Evolutionary conservation across 1,140 invertebrate species (phyloP).

Genomic region (Choristoneura fumiferana): DNA sequence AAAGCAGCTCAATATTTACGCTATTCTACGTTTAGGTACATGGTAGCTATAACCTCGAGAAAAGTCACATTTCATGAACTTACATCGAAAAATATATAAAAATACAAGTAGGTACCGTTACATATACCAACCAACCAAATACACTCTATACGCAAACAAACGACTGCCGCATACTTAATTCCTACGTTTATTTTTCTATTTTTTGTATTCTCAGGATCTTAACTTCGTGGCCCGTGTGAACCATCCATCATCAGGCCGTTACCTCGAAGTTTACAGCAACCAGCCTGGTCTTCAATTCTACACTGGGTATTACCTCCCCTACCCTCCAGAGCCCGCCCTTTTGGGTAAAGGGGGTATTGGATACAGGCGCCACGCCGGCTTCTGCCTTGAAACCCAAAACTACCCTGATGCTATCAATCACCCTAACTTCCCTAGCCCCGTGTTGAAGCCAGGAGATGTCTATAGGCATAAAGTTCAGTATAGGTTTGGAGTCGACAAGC

Average conservation of each 20-base stretch:
- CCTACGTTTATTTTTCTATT: too few species aligned
- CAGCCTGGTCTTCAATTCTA: conserved; percentile 96
- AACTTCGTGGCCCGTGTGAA: conserved; percentile 76
- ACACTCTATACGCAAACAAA: too few species aligned
- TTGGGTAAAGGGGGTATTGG: conserved; percentile 83
- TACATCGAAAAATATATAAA: too few species aligned
- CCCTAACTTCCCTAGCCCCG: conserved; percentile 85
- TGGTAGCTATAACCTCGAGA: too few species aligned
- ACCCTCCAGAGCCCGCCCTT: conserved; percentile 70
- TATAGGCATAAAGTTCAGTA: conserved; percentile 83
- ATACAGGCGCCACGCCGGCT: conserved; percentile 89
- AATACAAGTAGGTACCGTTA: too few species aligned
- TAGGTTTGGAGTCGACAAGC: conserved; percentile 70
- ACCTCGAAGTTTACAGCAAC: conserved; percentile 87
- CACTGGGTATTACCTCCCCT: conserved; percentile 87
- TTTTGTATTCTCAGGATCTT: conserved; percentile 48
- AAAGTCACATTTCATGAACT: too few species aligned
- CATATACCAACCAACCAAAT: too few species aligned
- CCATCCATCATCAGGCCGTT: conserved; percentile 86
- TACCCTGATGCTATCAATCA: conserved; percentile 95
- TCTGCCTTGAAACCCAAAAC: conserved; percentile 95
- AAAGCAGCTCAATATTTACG: too few species aligned
- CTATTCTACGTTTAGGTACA: too few species aligned
- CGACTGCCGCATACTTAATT: too few species aligned
- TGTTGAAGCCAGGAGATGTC: conserved; percentile 85